phyloP scores from a whole-genome alignment of 2,113 vertebrate species.

The Nestor notabilis region DNA sequence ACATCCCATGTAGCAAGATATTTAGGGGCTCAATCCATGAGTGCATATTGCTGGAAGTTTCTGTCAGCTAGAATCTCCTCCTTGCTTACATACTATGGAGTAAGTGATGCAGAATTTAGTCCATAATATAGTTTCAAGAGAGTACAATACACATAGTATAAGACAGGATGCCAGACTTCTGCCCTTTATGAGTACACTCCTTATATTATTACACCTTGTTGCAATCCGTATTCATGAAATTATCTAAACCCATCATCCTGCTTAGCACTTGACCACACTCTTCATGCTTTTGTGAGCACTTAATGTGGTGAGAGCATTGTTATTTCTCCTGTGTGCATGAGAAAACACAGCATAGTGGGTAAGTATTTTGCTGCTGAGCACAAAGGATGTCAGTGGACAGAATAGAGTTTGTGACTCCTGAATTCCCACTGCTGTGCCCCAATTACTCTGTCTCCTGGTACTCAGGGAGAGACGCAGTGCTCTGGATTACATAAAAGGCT shows the following conservation, averaged over 20 bases:
- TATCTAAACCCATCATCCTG: not conserved
- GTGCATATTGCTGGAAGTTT: not conserved
- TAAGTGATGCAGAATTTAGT: not conserved
- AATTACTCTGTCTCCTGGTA: not conserved
- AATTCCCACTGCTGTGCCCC: not conserved
- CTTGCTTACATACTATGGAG: not conserved
- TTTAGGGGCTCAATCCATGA: not conserved
- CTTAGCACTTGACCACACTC: not conserved
- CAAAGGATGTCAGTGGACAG: not conserved
- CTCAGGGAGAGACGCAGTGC: not conserved
- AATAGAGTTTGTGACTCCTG: not conserved
- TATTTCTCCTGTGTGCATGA: not conserved
- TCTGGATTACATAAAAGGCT: not conserved
- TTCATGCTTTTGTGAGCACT: not conserved
- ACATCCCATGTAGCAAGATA: not conserved
- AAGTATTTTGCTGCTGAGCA: not conserved
- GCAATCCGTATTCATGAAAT: not conserved
- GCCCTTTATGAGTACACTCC: not conserved
- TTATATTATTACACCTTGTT: not conserved
- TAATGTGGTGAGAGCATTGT: fast-evolving
- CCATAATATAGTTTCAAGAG: not conserved
- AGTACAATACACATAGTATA: not conserved
- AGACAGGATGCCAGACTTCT: not conserved
- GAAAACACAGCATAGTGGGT: fast-evolving
- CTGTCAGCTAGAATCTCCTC: not conserved